Conservation (phyloP, 2,888 invertebrate genomes). For the Apamea sordens region DNA sequence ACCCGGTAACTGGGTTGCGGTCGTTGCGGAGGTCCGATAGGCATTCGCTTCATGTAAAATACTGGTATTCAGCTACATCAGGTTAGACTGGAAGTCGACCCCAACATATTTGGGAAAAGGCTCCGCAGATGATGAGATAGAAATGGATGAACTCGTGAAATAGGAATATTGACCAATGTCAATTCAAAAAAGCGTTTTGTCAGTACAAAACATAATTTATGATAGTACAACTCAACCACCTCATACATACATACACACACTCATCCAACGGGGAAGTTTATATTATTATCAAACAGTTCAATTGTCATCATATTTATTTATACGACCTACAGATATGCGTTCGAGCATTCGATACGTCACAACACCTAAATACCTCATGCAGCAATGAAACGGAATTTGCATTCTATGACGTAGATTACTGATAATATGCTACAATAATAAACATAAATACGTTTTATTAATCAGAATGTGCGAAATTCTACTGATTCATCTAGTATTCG, state of each 20-base stretch:
- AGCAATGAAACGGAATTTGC: slow-evolving; percentile 40
- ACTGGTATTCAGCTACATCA: too few relatives aligned
- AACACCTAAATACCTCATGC: not conserved
- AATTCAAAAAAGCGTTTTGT: too few relatives aligned
- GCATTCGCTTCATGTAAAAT: too few relatives aligned
- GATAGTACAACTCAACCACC: not conserved
- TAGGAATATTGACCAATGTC: too few relatives aligned
- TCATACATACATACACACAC: not conserved
- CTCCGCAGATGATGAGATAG: not conserved
- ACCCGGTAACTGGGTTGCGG: too few relatives aligned
- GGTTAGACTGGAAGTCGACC: too few relatives aligned
- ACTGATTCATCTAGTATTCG: not conserved
- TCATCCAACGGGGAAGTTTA: not conserved
- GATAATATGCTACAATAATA: slow-evolving; percentile 30
- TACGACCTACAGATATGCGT: slow-evolving; percentile 15
- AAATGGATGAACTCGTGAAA: not conserved
- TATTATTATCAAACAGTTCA: slow-evolving; percentile 15
- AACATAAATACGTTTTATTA: slow-evolving; percentile 12
- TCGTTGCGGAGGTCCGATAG: too few relatives aligned
- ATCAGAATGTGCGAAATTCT: not conserved
- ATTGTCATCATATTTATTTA: slow-evolving; percentile 25
- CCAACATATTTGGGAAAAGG: too few relatives aligned
- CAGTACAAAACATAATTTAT: not conserved
- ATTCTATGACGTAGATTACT: slow-evolving; percentile 5
- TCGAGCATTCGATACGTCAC: slow-evolving; percentile 33